Base-by-base conservation (phyloP, 2,888 invertebrate genomes). In the Cerastis leucographa region DNA sequence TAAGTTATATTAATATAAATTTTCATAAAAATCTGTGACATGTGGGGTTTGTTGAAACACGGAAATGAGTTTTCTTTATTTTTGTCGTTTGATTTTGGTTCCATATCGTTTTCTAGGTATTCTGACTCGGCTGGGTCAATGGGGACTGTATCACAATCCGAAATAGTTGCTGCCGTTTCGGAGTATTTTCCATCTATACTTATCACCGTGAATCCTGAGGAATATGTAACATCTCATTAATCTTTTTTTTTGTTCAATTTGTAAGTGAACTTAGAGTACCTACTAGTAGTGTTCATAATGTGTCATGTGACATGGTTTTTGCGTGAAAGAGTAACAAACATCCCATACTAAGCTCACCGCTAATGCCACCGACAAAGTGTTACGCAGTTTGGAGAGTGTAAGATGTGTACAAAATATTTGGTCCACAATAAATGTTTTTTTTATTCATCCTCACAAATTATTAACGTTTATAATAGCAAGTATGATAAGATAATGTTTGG, bases 171-270 rank as follows among this genome's bases (percentile, higher is more conserved):
- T 35, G 40, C 8, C 9, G 14, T 44, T 22, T 51, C 35, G 49
- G 46, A 14, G 40, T 61, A 29, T 35, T 54, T 35, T 35, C 35
- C n/a, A 12, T 40, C 42, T 49, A 2, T n/a, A 40, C 4, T 14
- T 25, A 71, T 22, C 6, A n/a, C 1, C 12, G 11, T 25, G 49
- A 51, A 83, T 46, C 83, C 83, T 83, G 59, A 67, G 82, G 74
- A 69, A 70, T 44, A 44, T 25, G 9, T 1, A 46, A 29, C n/a
- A 5, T 51, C 8, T 29, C 25, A 25, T 54, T 25, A 74, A 49
- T 40, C 0, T 7, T 7, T 6, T 17, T 4, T 11, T 40, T n/a
- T 12, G 3, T 2, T 35, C 1, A n/a, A n/a, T 40, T 54, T 54
- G 29, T 4, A 29, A 35, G 2, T 25, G 9, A 35, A 35, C 19